phyloP scores from a whole-genome alignment of 2,888 invertebrate species.

The Hylaea fasciaria region DNA sequence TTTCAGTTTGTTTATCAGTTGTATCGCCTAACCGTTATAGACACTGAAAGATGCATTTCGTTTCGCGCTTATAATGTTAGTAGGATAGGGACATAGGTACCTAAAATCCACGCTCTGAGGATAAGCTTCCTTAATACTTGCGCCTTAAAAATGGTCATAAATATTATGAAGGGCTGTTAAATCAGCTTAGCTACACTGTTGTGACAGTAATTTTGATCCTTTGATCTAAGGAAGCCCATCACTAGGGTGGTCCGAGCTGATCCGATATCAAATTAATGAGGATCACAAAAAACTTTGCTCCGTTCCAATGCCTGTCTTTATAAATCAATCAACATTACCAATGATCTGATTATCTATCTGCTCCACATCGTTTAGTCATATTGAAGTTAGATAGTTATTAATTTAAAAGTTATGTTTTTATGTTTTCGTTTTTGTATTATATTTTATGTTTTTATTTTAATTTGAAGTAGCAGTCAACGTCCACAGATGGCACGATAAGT shows the following conservation, averaged over 20 bases:
- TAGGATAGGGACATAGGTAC: neutral
- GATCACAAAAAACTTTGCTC: conserved; percentile 23
- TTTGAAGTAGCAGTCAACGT: no score
- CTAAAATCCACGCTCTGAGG: neutral
- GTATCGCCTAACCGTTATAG: no score
- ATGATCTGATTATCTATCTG: no score
- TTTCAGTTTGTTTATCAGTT: neutral
- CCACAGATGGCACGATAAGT: no score
- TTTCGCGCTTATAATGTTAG: neutral
- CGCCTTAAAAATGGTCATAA: neutral
- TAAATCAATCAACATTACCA: conserved; percentile 17
- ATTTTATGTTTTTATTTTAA: no score
- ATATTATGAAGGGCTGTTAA: neutral
- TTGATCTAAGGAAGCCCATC: conserved; percentile 9
- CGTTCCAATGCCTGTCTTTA: conserved; percentile 25
- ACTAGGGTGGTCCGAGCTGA: conserved; percentile 24
- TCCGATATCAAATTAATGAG: conserved; percentile 9
- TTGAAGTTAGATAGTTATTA: neutral
- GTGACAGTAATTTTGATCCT: conserved; percentile 29
- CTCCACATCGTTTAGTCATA: no score
- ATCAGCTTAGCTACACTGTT: conserved; percentile 2
- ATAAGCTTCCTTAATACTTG: neutral
- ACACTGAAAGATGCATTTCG: no score
- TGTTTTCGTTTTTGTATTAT: neutral
- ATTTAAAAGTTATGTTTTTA: neutral